Conservation (phyloP, 2,888 invertebrate genomes). For the Tipula lateralis region DNA sequence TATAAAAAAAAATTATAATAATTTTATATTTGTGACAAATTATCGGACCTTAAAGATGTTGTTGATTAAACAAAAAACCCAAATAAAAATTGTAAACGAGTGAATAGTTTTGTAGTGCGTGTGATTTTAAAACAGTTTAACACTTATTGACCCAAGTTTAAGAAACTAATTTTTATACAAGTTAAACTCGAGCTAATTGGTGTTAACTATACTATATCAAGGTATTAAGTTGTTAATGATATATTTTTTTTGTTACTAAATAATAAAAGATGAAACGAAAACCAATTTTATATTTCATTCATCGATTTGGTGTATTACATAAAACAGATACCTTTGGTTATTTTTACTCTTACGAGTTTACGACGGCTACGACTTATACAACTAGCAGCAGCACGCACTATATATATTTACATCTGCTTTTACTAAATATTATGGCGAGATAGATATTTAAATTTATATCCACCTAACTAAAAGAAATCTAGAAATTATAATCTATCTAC, state of each 20-base stretch:
- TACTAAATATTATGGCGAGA: not conserved
- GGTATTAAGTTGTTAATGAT: not conserved
- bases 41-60: not conserved
- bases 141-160: not conserved
- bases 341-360: not conserved
- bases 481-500: not conserved
- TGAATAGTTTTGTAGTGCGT: not conserved
- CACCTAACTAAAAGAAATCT: not conserved
- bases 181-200: not conserved
- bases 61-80: not conserved
- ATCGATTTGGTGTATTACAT: slow-evolving; percentile 19
- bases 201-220: too few relatives aligned
- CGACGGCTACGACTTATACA: not conserved
- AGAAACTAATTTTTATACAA: not conserved
- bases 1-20: not conserved
- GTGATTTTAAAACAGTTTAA: not conserved
- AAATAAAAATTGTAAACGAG: not conserved
- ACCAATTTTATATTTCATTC: not conserved
- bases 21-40: not conserved
- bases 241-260: too few relatives aligned
- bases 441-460: not conserved
- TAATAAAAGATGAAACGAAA: not conserved
- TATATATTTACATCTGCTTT: slow-evolving; percentile 24
- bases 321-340: slow-evolving; percentile 24
- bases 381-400: slow-evolving; percentile 1